These are phyloP conservation scores for Hydroisotoma schaefferi DNA, from an alignment of 2,888 invertebrate species.

Conservation along the genomic window DNA sequence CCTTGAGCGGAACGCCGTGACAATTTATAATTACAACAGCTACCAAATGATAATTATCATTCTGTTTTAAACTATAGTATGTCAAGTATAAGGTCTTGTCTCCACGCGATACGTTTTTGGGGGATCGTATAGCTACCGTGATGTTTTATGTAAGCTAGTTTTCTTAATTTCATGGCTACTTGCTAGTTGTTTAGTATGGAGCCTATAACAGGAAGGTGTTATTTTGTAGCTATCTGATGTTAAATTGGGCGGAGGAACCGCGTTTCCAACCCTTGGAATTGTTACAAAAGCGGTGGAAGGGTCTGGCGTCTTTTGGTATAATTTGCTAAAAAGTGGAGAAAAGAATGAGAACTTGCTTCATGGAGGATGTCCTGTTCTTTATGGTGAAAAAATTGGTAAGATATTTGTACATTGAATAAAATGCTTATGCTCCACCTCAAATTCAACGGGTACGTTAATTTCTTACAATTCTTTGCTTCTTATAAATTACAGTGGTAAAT, in stretches of 20 bases:
- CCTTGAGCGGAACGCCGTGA: no score
- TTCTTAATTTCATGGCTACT: no score
- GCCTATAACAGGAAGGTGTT: conserved; percentile 14
- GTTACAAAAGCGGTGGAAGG: conserved; percentile 50
- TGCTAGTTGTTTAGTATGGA: no score
- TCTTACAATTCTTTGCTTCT: no score
- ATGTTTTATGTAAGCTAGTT: conserved; percentile 46
- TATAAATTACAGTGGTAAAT: conserved; percentile 39
- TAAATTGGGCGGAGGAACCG: conserved; percentile 50
- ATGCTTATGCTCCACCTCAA: no score
- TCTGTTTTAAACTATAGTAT: no score
- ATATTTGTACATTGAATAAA: no score
- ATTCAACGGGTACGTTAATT: no score
- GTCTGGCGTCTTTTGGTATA: conserved; percentile 55
- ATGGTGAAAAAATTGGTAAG: conserved; percentile 47
- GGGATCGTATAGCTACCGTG: conserved; percentile 43
- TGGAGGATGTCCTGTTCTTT: conserved; percentile 45
- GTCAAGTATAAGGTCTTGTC: no score
- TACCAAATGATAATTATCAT: no score
- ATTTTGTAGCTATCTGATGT: conserved; percentile 41
- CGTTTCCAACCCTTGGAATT: conserved; percentile 50
- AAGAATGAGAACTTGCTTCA: conserved; percentile 48
- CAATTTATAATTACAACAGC: no score
- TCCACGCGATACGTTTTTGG: conserved; percentile 18
- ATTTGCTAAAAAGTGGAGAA: conserved; percentile 52